A percentile compares a stretch with the other conserved stretches of the same genome.
phyloP scores from a whole-genome alignment of 1,140 invertebrate species.

The Parapsyche elsis region DNA sequence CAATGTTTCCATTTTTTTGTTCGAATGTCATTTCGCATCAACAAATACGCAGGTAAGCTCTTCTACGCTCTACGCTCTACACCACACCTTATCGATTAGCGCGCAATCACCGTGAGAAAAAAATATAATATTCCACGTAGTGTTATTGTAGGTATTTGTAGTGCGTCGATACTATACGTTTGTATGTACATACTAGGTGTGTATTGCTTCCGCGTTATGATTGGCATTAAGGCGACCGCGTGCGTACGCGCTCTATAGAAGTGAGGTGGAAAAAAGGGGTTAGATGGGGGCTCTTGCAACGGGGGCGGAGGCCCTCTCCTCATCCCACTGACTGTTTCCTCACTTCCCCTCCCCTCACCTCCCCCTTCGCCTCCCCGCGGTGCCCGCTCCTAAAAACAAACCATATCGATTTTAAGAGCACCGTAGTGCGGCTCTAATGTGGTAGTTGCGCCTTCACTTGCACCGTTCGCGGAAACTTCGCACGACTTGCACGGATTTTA shows the following conservation, averaged over 20 bases:
- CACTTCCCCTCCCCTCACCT: conserved; percentile 18
- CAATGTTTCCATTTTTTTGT: too few relatives aligned
- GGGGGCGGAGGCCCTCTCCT: conserved; percentile 23
- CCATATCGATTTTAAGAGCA: conserved; percentile 56
- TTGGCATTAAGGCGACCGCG: conserved; percentile 46
- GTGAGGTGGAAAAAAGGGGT: conserved; percentile 43
- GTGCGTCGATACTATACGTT: background rate
- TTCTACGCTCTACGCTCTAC: too few relatives aligned
- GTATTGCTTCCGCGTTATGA: conserved; percentile 40
- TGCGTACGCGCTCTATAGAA: conserved; percentile 41
- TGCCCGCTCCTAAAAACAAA: conserved; percentile 55
- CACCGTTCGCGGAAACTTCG: conserved; percentile 47
- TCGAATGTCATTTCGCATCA: background rate
- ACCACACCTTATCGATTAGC: too few relatives aligned
- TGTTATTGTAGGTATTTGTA: background rate
- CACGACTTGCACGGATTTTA: conserved; percentile 44
- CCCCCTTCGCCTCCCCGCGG: conserved; percentile 37
- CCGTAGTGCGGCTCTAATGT: conserved; percentile 56
- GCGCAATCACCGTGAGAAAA: background rate
- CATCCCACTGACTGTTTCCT: background rate
- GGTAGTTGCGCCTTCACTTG: conserved; percentile 57
- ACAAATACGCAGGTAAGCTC: background rate
- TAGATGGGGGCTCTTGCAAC: conserved; percentile 8
- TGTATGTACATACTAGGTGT: background rate
- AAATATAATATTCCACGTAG: background rate